A percentile compares a stretch with the other conserved stretches of the same genome.
Evolutionary conservation across 2,113 vertebrate genomes (phyloP).

Genomic region (Daubentonia madagascariensis): DNA sequence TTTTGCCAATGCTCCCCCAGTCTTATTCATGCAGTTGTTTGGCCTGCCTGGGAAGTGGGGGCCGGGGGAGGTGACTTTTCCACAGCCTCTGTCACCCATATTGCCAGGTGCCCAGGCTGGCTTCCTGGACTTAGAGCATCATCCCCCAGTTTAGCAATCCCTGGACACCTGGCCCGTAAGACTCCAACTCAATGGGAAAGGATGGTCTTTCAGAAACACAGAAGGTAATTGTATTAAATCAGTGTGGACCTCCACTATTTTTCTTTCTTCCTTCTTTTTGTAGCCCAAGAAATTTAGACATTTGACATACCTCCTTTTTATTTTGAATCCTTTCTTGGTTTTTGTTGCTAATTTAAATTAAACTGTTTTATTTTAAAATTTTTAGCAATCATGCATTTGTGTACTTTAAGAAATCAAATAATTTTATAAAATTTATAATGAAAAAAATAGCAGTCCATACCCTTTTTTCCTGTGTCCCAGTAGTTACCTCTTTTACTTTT

Average conservation of each 20-base stretch:
- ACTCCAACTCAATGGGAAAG: not conserved
- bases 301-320: not conserved
- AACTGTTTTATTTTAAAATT: not conserved
- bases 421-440: not conserved
- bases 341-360: not conserved
- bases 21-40: not conserved
- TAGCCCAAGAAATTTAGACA: not conserved
- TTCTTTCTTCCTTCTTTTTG: not conserved
- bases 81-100: not conserved
- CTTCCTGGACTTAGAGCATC: not conserved
- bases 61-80: not conserved
- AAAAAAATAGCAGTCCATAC: not conserved
- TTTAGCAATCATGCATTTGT: not conserved
- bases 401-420: not conserved
- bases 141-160: not conserved
- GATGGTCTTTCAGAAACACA: not conserved
- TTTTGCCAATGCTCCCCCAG: not conserved
- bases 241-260: not conserved
- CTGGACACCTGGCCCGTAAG: no score
- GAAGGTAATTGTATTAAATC: not conserved
- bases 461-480: not conserved
- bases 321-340: not conserved
- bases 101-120: not conserved
- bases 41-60: not conserved
- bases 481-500: not conserved